These are phyloP conservation scores for Holotrichia oblita DNA, from an alignment of 1,140 invertebrate species.

Conservation along the genomic window DNA sequence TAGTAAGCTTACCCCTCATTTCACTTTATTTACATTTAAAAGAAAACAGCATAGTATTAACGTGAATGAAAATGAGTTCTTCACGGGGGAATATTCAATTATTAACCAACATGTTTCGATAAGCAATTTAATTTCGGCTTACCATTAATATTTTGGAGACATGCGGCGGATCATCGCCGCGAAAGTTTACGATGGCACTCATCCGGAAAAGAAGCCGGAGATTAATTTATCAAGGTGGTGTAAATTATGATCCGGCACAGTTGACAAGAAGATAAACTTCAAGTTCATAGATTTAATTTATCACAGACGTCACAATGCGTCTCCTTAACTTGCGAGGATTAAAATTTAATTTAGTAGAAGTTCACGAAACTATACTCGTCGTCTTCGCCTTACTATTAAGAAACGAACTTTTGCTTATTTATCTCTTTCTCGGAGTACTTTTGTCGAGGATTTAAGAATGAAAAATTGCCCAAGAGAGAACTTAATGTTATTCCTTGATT, in stretches of 20 bases:
- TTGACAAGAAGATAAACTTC: slow-evolving; percentile 13
- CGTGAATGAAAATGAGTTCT: too few relatives aligned
- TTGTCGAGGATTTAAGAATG: neutral
- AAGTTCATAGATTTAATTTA: slow-evolving; percentile 27
- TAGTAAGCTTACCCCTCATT: too few relatives aligned
- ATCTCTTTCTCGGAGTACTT: neutral
- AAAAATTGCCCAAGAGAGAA: neutral
- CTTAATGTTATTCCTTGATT: too few relatives aligned
- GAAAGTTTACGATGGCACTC: too few relatives aligned
- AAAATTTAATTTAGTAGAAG: slow-evolving; percentile 35
- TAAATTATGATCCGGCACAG: neutral
- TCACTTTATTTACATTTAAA: too few relatives aligned
- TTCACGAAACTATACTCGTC: neutral
- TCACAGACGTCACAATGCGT: slow-evolving; percentile 22
- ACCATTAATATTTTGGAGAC: too few relatives aligned
- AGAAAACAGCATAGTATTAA: too few relatives aligned
- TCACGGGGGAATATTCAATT: too few relatives aligned
- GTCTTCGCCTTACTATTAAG: neutral
- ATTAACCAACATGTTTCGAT: too few relatives aligned
- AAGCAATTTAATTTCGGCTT: too few relatives aligned
- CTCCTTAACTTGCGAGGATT: neutral
- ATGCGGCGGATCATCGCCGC: too few relatives aligned
- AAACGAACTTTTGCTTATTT: neutral
- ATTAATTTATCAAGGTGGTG: slow-evolving; percentile 19
- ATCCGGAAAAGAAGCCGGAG: neutral